Conservation (phyloP, 2,888 invertebrate species). For the Mellilla xanthometata region DNA sequence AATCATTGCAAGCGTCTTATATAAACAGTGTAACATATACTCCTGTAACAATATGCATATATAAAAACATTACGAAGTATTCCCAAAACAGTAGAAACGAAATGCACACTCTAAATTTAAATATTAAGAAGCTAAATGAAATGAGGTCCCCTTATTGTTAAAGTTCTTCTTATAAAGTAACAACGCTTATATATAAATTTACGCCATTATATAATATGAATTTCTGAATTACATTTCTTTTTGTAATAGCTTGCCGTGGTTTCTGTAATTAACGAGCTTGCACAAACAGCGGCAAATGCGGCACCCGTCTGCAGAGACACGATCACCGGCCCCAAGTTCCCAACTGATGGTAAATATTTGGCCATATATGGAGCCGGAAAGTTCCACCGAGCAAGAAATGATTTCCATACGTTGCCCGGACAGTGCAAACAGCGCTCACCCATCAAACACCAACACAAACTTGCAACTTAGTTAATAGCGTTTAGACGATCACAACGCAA, state of each 20-base stretch:
- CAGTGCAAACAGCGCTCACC: slow-evolving; percentile 69
- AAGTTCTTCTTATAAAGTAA: no score
- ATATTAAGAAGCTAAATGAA: no score
- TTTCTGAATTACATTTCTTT: no score
- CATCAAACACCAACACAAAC: slow-evolving; percentile 75
- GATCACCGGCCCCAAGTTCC: slow-evolving; percentile 61
- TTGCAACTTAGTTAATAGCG: slow-evolving; percentile 75
- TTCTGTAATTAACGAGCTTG: slow-evolving; percentile 47
- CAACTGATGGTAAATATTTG: slow-evolving; percentile 72
- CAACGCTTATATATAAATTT: no score
- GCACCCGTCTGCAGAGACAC: slow-evolving; percentile 60
- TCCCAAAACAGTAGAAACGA: no score
- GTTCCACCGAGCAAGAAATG: slow-evolving; percentile 72
- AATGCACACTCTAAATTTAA: no score
- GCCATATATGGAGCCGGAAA: slow-evolving; percentile 64
- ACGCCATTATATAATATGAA: no score
- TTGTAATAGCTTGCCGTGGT: slow-evolving; percentile 35
- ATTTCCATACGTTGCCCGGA: slow-evolving; percentile 70
- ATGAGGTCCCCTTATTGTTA: no score
- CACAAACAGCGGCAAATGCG: slow-evolving; percentile 53
- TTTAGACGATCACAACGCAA: slow-evolving; percentile 62
- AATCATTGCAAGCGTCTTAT: background rate
- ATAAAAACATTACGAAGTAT: no score
- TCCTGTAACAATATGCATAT: no score
- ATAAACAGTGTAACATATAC: background rate